Percentiles rank a stretch among this genome's conserved stretches.
Evolutionary conservation across 53 echinoderm and acorn worm genomes (phyloP).

Genomic region (Echinometra lucunter): DNA sequence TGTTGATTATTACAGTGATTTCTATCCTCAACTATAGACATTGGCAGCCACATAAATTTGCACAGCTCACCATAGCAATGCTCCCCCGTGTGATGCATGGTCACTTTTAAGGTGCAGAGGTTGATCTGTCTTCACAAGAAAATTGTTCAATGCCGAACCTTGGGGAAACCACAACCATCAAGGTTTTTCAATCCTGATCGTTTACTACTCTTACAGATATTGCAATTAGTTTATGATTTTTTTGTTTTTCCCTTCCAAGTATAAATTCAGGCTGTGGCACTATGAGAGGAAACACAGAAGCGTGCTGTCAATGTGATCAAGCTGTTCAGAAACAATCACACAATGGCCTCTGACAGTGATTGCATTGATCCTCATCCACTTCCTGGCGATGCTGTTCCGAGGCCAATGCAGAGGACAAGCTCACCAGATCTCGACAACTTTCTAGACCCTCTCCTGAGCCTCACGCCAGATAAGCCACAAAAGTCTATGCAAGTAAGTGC

Average conservation of each 20-base stretch:
- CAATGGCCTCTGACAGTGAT: slow-evolving; percentile 29
- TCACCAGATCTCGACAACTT: slow-evolving; percentile 37
- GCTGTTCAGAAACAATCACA: background rate
- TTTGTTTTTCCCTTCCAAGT: background rate
- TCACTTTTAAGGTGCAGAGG: too few species aligned
- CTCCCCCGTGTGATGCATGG: too few species aligned
- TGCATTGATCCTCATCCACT: slow-evolving; percentile 39
- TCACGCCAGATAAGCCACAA: slow-evolving; percentile 57
- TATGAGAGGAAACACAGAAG: background rate
- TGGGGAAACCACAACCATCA: too few species aligned
- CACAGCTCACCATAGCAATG: too few species aligned
- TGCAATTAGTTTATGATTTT: background rate
- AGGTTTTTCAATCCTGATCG: too few species aligned
- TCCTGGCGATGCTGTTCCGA: background rate
- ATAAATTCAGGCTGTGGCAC: background rate
- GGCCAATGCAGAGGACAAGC: slow-evolving; percentile 44
- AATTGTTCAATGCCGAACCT: too few species aligned
- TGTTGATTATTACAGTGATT: too few species aligned
- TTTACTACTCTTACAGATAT: too few species aligned
- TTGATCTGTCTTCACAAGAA: too few species aligned
- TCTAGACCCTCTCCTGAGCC: slow-evolving; percentile 48
- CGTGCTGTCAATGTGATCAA: background rate
- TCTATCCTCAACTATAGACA: too few species aligned
- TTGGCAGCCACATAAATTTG: too few species aligned
- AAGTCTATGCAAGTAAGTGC: background rate